Evolutionary conservation across 2,888 invertebrate genomes (phyloP), one percentile per base, ranked within the genome.

Genomic region (Dryocosmus kuriphilus): DNA sequence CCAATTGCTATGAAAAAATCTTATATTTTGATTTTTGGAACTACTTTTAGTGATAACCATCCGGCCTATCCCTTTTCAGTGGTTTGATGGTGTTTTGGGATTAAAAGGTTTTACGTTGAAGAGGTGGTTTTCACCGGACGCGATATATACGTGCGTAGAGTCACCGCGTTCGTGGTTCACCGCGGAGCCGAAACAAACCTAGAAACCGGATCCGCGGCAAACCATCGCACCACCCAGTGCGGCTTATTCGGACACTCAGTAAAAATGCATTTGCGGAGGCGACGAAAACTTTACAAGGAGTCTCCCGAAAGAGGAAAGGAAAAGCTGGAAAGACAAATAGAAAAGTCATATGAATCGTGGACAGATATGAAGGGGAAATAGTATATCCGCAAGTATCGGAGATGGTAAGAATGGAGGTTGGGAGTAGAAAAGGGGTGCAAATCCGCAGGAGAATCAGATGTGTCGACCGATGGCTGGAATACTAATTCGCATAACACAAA

Each of bases 401-500:
- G 16, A 67, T 67, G 22, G 46, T 60, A 51, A 62, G 41, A 62
- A 81, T 76, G 79, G 77, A 77, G 81, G 80, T 80, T 74, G 81
- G 61, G 78, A 78, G 77, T 79, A 76, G 77, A 77, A 77, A 82
- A 84, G 82, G 83, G 82, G 81, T 84, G 79, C 77, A 82, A 84
- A 82, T 82, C 82, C 84, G 78, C 71, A 63, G 79, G 78, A 82
- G 80, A 84, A 85, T 85, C 85, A 84, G 84, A 83, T 85, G 84
- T 81, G 84, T 80, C 82, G 79, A 74, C 84, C 84, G 82, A 83
- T 83, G 81, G 80, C 80, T 81, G 77, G 82, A 82, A 85, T 84
- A 81, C 82, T 85, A 84, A 85, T 85, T 84, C 84, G 81, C 80
- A 82, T 83, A 80, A 79, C 80, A 82, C 85, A 82, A 84, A 84